phyloP scores from a whole-genome alignment of 2,113 vertebrate species.

The Myocastor coypus region DNA sequence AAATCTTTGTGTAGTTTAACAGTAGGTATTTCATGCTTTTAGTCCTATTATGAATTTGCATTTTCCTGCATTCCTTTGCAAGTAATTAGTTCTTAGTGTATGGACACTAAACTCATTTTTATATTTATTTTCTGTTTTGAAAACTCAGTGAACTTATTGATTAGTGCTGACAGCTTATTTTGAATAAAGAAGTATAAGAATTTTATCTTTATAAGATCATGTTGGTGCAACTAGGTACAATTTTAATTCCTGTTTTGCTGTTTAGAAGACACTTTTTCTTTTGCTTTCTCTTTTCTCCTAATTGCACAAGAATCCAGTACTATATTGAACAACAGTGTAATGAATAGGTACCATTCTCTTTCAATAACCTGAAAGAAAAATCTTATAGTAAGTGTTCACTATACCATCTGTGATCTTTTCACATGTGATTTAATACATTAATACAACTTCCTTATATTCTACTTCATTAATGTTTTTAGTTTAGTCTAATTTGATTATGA shows the following conservation, averaged over 20 bases:
- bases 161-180: not conserved
- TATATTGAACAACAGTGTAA: not conserved
- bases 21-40: not conserved
- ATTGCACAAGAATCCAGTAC: not conserved
- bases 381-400: not conserved
- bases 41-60: not conserved
- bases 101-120: conserved; percentile 8
- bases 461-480: not conserved
- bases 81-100: not conserved
- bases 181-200: not conserved
- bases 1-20: not conserved
- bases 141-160: not conserved
- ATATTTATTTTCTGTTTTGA: not conserved
- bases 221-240: not conserved
- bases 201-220: not conserved
- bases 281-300: not conserved
- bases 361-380: not conserved
- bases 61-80: not conserved
- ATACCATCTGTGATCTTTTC: not conserved
- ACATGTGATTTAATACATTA: not conserved
- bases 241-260: not conserved
- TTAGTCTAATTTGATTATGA: not conserved
- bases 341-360: not conserved
- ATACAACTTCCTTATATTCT: not conserved
- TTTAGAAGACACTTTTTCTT: not conserved